These are phyloP conservation scores for Pardalotus punctatus DNA, from an alignment of 2,113 vertebrate genomes.

Conservation along the genomic window DNA sequence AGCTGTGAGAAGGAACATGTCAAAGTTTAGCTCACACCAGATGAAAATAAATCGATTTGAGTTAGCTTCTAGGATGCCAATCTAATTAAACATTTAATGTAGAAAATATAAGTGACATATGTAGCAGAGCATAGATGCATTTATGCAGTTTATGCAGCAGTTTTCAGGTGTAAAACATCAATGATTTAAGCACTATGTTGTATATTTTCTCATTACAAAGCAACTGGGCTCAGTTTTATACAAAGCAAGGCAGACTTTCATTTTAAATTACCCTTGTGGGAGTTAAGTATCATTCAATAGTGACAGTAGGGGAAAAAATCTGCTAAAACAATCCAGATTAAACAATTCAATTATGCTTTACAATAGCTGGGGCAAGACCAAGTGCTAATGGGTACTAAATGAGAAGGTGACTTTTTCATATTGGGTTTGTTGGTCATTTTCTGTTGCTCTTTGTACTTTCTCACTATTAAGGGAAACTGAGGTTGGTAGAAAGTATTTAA, in stretches of 20 bases:
- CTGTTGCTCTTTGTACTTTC: neutral
- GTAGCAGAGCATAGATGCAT: conserved; percentile 51
- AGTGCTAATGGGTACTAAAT: conserved; percentile 24
- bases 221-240: neutral
- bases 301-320: neutral
- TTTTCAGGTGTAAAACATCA: conserved; percentile 62
- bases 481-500: neutral
- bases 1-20: neutral
- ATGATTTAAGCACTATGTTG: conserved; percentile 47
- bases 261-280: conserved; percentile 51
- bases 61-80: conserved; percentile 23
- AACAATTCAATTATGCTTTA: conserved; percentile 52
- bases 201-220: conserved; percentile 64
- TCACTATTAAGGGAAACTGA: neutral
- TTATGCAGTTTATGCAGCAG: conserved; percentile 39
- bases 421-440: neutral
- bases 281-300: conserved; percentile 57
- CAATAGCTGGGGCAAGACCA: conserved; percentile 22
- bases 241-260: conserved; percentile 39
- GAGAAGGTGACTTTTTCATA: neutral
- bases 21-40: neutral
- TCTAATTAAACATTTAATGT: conserved; percentile 54
- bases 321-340: conserved; percentile 54
- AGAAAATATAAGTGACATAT: conserved; percentile 58
- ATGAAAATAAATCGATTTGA: conserved; percentile 26